Evolutionary conservation across 2,113 vertebrate genomes (phyloP).

Genomic region (Taurulus bubalis): DNA sequence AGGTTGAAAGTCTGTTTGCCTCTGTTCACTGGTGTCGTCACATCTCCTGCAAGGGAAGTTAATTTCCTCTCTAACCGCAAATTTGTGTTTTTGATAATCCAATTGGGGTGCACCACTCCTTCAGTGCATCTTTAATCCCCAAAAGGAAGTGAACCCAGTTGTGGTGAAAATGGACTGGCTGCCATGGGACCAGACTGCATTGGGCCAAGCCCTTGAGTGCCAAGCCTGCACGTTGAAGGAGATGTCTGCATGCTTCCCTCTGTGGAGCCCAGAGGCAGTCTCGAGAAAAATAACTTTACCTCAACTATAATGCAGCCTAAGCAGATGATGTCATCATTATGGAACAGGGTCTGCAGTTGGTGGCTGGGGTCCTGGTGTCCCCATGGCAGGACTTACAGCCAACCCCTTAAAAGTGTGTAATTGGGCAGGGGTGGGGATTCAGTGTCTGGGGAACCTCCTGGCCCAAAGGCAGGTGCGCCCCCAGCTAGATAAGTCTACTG

Average conservation of each 20-base stretch:
- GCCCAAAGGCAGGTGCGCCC: conserved; percentile 66
- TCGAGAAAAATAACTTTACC: neutral
- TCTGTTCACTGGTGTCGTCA: neutral
- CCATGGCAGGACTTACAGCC: conserved; percentile 43
- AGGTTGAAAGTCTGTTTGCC: neutral
- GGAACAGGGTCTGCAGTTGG: conserved; percentile 57
- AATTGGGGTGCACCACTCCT: neutral
- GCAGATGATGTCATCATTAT: conserved; percentile 55
- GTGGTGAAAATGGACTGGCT: neutral
- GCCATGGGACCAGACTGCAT: neutral
- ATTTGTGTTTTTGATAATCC: neutral
- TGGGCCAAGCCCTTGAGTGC: neutral
- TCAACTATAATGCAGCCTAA: neutral
- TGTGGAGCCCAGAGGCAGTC: conserved; percentile 2
- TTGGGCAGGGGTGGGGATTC: conserved; percentile 51
- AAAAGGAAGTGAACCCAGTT: neutral
- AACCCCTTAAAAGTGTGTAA: conserved; percentile 65
- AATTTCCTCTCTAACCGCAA: neutral
- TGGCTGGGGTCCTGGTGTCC: conserved; percentile 40
- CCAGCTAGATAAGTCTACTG: conserved; percentile 46
- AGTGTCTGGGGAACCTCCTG: conserved; percentile 55
- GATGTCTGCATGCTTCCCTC: neutral
- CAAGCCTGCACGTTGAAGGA: neutral
- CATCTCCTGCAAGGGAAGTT: neutral
- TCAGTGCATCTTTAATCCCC: neutral